Evolutionary conservation across 2,888 invertebrate genomes (phyloP).

Genomic region (Neria commutata): DNA sequence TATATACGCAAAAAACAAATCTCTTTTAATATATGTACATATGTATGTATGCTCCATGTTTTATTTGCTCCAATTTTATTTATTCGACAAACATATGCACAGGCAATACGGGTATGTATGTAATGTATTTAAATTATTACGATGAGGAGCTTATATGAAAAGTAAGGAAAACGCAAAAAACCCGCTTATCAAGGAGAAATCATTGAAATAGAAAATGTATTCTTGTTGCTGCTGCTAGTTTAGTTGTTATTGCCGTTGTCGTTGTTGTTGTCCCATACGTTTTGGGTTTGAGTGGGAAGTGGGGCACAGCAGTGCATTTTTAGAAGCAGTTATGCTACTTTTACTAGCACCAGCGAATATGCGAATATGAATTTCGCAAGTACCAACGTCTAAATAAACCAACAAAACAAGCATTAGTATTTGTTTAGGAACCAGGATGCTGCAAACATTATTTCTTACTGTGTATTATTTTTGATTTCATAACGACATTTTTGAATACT

Average conservation of each 20-base stretch:
- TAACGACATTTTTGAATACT: too few species aligned
- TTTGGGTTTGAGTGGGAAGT: conserved; percentile 39
- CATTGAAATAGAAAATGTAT: conserved; percentile 36
- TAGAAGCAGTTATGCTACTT: conserved; percentile 43
- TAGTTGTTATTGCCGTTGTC: conserved; percentile 28
- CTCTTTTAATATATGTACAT: background rate
- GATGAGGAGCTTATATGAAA: conserved; percentile 38
- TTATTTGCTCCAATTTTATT: background rate
- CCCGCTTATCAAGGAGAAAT: conserved; percentile 38
- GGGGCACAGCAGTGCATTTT: conserved; percentile 49
- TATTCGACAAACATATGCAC: background rate
- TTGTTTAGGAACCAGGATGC: too few species aligned
- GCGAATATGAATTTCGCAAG: conserved; percentile 14
- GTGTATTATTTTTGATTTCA: too few species aligned
- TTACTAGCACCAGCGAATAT: too few species aligned
- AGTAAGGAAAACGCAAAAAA: conserved; percentile 13
- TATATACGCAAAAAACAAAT: background rate
- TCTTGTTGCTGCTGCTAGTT: conserved; percentile 23
- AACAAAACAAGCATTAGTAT: too few species aligned
- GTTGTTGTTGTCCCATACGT: conserved; percentile 37
- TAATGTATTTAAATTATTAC: conserved; percentile 35
- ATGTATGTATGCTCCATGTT: background rate
- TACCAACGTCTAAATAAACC: conserved; percentile 20
- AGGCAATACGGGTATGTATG: conserved; percentile 10
- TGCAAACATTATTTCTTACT: too few species aligned